A percentile compares a stretch with the other conserved stretches of the same genome.
Evolutionary conservation across 2,113 vertebrate genomes (phyloP).

Genomic region (Eolophus roseicapilla): DNA sequence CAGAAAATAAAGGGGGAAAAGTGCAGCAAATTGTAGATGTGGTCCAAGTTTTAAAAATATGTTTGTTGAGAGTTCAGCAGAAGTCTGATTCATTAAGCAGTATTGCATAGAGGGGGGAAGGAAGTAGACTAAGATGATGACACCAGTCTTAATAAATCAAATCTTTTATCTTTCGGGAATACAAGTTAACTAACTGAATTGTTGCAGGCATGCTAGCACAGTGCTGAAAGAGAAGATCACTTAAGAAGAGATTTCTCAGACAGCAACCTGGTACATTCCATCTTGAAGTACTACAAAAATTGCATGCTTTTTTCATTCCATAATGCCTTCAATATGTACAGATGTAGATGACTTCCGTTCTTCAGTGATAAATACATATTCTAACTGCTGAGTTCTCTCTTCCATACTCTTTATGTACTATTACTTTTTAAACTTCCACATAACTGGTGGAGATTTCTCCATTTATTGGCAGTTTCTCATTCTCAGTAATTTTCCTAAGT

Average conservation of each 20-base stretch:
- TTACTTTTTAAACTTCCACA: not conserved
- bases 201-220: not conserved
- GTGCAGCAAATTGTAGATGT: not conserved
- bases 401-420: not conserved
- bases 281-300: not conserved
- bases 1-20: not conserved
- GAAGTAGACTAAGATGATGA: not conserved
- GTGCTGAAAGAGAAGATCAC: not conserved
- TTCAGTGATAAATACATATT: not conserved
- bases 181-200: not conserved
- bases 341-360: not conserved
- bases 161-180: not conserved
- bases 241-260: not conserved
- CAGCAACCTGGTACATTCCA: not conserved
- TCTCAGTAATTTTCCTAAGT: constrained; percentile 24
- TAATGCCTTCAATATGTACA: not conserved
- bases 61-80: not conserved
- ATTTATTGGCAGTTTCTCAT: not conserved
- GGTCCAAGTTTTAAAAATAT: not conserved
- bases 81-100: not conserved
- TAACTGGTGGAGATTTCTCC: not conserved
- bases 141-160: not conserved
- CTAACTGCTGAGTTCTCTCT: not conserved
- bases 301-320: not conserved
- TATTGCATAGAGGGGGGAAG: not conserved